Percentiles rank a stretch among this genome's conserved stretches.
phyloP scores from a whole-genome alignment of 1,140 invertebrate species.

The Drosophila repleta region DNA sequence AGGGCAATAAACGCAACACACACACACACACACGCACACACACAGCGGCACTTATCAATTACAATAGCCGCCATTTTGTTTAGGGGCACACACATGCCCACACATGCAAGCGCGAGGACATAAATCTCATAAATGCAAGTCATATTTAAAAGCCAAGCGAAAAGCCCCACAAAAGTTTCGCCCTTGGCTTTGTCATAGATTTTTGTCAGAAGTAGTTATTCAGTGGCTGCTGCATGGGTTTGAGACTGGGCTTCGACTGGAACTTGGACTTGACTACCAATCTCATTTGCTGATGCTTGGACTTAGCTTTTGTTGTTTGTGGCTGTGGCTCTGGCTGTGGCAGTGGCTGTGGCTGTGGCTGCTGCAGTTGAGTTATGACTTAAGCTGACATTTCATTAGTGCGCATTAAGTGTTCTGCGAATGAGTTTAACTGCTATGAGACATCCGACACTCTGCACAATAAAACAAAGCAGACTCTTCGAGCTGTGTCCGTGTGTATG shows the following conservation, averaged over 20 bases:
- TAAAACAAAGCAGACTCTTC: conserved; percentile 4
- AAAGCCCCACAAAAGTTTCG: conserved; percentile 49
- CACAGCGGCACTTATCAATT: conserved; percentile 75
- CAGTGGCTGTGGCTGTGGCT: conserved; percentile 22
- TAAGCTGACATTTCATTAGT: conserved; percentile 83
- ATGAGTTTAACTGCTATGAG: conserved; percentile 69
- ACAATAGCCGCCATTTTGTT: conserved; percentile 63
- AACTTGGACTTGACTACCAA: conserved; percentile 17
- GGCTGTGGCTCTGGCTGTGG: conserved; percentile 35
- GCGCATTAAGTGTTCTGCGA: conserved; percentile 79
- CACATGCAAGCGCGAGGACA: conserved; percentile 16
- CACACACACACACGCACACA: conserved; percentile 6
- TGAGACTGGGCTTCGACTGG: conserved; percentile 12
- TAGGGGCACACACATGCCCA: not conserved
- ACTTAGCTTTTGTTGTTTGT: conserved; percentile 19
- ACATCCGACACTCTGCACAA: conserved; percentile 21
- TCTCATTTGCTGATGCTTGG: conserved; percentile 43
- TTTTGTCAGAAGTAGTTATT: conserved; percentile 48
- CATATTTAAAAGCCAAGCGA: conserved; percentile 77
- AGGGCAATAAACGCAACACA: conserved; percentile 62
- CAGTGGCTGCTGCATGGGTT: conserved; percentile 14
- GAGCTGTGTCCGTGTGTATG: not conserved
- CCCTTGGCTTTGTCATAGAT: conserved; percentile 57
- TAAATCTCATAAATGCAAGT: conserved; percentile 77
- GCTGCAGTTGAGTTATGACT: conserved; percentile 81